phyloP scores from a whole-genome alignment of 2,113 vertebrate genomes.

The Pollimyrus isidori region DNA sequence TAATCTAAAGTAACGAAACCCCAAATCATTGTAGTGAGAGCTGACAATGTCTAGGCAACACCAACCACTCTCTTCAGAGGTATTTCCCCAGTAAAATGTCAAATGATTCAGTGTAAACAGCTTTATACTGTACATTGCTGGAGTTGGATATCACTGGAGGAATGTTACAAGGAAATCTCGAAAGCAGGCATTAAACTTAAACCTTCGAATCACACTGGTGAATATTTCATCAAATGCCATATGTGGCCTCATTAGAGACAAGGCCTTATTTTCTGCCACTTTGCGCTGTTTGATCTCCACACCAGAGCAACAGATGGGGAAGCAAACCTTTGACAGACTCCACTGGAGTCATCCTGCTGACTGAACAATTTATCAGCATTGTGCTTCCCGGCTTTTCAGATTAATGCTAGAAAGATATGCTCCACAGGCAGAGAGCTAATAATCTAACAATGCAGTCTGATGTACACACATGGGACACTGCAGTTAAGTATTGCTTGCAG shows the following conservation, averaged over 20 bases:
- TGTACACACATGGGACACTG: neutral
- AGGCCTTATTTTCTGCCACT: slow-evolving; percentile 13
- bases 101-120: neutral
- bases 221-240: slow-evolving; percentile 28
- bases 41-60: neutral
- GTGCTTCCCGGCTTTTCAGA: neutral
- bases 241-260: slow-evolving; percentile 17
- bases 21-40: neutral
- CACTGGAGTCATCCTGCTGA: neutral
- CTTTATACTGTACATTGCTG: neutral
- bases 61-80: neutral
- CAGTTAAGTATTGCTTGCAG: neutral
- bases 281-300: slow-evolving; percentile 15
- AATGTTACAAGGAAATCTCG: neutral
- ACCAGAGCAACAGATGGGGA: slow-evolving; percentile 1
- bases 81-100: neutral
- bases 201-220: neutral
- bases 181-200: slow-evolving; percentile 3
- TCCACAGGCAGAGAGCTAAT: neutral
- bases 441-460: neutral
- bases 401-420: neutral
- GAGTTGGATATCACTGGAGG: neutral
- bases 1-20: neutral
- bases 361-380: neutral
- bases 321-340: slow-evolving; percentile 2